Evolutionary conservation across 2,888 invertebrate genomes (phyloP).

Genomic region (Eilema caniola): DNA sequence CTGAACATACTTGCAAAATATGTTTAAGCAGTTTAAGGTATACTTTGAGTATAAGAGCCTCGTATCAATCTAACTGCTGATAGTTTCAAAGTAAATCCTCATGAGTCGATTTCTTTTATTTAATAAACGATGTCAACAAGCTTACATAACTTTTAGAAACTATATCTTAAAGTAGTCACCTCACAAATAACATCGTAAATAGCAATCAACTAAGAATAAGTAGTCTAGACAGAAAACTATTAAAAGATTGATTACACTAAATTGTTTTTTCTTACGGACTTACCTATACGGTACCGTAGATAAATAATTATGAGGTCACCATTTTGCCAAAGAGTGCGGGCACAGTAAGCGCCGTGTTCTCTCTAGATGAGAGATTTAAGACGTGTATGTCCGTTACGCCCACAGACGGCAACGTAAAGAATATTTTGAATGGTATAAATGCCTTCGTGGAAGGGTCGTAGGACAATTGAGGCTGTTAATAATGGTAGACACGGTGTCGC

Average conservation of each 20-base stretch:
- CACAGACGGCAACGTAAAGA: conserved; percentile 1
- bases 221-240: neutral
- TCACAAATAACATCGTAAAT: neutral
- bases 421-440: conserved; percentile 34
- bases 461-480: conserved; percentile 39
- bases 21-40: too few species aligned
- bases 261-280: neutral
- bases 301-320: too few species aligned
- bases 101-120: neutral
- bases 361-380: neutral
- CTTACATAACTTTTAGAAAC: neutral
- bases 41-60: neutral
- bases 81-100: neutral
- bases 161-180: neutral
- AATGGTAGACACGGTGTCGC: conserved; percentile 37
- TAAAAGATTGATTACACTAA: neutral
- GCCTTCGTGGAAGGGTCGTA: conserved; percentile 37
- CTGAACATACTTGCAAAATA: neutral
- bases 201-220: neutral
- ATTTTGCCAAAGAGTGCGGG: too few species aligned
- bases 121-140: neutral
- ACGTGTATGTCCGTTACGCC: neutral
- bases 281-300: neutral
- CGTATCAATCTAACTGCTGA: neutral
- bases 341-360: neutral